Evolutionary conservation across 2,888 invertebrate species (phyloP), one percentile per base, ranked within the genome.

Genomic region (Adelognathus sp.): DNA sequence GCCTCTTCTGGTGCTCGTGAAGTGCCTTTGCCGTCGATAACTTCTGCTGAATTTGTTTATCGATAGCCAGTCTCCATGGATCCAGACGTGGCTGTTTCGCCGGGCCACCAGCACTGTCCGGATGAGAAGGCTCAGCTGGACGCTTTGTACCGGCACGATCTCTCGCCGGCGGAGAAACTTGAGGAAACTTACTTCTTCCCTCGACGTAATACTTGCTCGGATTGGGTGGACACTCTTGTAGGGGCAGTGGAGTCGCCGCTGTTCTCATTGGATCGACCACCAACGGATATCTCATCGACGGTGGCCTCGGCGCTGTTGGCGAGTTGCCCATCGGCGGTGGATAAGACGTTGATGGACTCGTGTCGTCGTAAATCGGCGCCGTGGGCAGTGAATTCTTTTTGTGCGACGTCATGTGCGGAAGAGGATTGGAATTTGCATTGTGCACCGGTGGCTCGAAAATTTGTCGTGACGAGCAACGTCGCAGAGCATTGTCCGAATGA

Each of bases 41-140:
- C 74, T 92, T 91, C 84, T 93, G 93, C 80, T 94, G 93, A 46
- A 93, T 93, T 85, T 93, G 93, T 80, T 93, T 91, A 83, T 94
- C 93, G 75, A 93, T 93, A 1, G 92, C 92, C 77, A 92, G 90
- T 75, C 92, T 88, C 94, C 94, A 94, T 3, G 91, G 88, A 81
- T 93, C 93, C 2, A 92, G 87, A 82, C 92, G 92, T 0, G 92
- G 90, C 33, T 93, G 90, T 86, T 94, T 94, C 74, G 88, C 91
- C 2, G 92, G 91, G 6, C 90, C 86, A 2, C 88, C 87, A 0
- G 89, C 87, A 0, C 92, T 88, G 1, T 87, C 82, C 0, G 89
- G 85, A 29, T 90, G 89, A 5, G 86, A 82, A 0, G 88, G 33
- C 29, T 90, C 90, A 0, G 89, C 88, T 0, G 91, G 85, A 72